A percentile compares a stretch with the other conserved stretches of the same genome.
phyloP scores from a whole-genome alignment of 2,113 vertebrate genomes.

The Cyanocitta stelleri region DNA sequence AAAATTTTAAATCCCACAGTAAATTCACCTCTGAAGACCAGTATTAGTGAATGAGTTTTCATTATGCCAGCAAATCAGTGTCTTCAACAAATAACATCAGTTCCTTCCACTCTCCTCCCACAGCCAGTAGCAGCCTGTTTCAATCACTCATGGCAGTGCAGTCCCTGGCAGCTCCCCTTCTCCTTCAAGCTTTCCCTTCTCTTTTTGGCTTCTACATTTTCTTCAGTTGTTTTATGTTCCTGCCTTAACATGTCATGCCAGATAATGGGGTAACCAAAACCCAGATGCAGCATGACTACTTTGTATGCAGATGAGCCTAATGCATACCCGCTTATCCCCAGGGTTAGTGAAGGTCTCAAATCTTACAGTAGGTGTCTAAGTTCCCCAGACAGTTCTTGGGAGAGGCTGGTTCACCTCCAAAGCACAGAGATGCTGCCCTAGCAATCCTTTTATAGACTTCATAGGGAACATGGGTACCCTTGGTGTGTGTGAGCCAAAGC shows the following conservation, averaged over 20 bases:
- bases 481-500: rapidly evolving
- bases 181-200: neutral
- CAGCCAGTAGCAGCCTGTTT: neutral
- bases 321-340: rapidly evolving
- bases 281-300: neutral
- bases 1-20: neutral
- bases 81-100: neutral
- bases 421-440: neutral
- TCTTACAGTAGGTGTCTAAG: neutral
- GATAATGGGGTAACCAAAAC: neutral
- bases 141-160: neutral
- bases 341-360: neutral
- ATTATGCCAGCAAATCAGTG: neutral
- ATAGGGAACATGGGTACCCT: neutral
- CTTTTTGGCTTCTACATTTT: neutral
- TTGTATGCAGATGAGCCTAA: neutral
- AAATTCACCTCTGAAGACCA: neutral
- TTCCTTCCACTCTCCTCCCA: neutral
- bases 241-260: neutral
- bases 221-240: neutral
- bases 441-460: too few species aligned
- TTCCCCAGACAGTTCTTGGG: neutral
- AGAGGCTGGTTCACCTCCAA: neutral
- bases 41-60: neutral
- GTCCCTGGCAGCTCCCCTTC: neutral